Conservation (phyloP, 1,140 invertebrate genomes). For the Melanaphis sacchari region DNA sequence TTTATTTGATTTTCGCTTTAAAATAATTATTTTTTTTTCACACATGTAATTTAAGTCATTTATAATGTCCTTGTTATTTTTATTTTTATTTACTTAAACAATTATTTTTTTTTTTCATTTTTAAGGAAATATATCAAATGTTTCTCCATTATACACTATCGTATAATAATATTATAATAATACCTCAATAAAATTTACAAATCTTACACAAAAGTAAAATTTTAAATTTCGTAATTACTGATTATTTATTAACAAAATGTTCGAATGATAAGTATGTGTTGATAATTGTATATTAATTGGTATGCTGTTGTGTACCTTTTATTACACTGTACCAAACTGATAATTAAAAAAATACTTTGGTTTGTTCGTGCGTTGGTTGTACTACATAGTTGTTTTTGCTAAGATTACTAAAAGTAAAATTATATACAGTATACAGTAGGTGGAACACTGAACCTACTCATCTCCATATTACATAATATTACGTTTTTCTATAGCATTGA, state of each 20-base stretch:
- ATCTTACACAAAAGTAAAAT: background rate
- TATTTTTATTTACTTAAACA: too few species aligned
- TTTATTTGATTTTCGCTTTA: background rate
- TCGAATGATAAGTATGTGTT: background rate
- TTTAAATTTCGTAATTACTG: background rate
- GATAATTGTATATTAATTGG: background rate
- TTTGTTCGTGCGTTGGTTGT: background rate
- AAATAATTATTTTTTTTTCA: background rate
- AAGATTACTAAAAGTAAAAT: background rate
- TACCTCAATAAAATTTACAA: too few species aligned
- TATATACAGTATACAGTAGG: background rate
- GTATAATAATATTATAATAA: too few species aligned
- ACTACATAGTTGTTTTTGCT: background rate
- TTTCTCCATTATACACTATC: too few species aligned
- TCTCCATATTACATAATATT: background rate
- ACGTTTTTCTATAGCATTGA: background rate
- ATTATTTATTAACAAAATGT: background rate
- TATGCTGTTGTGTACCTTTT: background rate
- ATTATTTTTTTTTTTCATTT: too few species aligned
- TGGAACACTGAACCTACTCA: background rate
- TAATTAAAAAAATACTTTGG: background rate
- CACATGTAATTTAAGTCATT: background rate
- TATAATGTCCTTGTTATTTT: background rate
- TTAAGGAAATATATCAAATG: too few species aligned
- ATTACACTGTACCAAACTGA: background rate